Conservation (phyloP, 2,797 vertebrate genomes). For the Lepidocolaptes lacrymiger region DNA sequence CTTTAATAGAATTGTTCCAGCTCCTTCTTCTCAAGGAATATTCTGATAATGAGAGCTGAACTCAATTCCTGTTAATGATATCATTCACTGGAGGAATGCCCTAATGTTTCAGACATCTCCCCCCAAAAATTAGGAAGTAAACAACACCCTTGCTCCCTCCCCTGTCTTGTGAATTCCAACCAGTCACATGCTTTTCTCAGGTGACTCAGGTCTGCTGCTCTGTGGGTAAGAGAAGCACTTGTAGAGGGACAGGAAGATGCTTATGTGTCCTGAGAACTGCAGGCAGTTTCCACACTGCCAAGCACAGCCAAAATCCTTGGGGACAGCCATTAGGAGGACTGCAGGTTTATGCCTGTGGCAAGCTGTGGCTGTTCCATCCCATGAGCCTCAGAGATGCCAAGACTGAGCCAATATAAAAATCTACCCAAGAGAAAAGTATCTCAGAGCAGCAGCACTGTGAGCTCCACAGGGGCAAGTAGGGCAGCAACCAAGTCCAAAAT, state of each 20-base stretch:
- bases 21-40: not conserved
- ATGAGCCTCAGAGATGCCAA: not conserved
- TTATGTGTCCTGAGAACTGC: not conserved
- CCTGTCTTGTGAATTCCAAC: not conserved
- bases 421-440: not conserved
- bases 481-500: not conserved
- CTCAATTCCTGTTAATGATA: not conserved
- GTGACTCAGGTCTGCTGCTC: not conserved
- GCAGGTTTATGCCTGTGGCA: not conserved
- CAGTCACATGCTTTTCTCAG: not conserved
- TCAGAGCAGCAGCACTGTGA: not conserved
- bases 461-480: not conserved
- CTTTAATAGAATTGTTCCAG: not conserved
- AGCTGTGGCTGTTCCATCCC: not conserved
- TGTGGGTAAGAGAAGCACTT: not conserved
- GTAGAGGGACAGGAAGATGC: not conserved
- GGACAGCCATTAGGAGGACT: not conserved
- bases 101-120: not conserved
- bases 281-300: not conserved
- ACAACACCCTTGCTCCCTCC: not conserved
- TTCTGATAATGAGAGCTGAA: fast-evolving
- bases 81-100: not conserved
- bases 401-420: not conserved
- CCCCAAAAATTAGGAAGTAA: not conserved
- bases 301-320: not conserved